phyloP scores from a whole-genome alignment of 2,888 invertebrate genomes.

The Troides aeacus region DNA sequence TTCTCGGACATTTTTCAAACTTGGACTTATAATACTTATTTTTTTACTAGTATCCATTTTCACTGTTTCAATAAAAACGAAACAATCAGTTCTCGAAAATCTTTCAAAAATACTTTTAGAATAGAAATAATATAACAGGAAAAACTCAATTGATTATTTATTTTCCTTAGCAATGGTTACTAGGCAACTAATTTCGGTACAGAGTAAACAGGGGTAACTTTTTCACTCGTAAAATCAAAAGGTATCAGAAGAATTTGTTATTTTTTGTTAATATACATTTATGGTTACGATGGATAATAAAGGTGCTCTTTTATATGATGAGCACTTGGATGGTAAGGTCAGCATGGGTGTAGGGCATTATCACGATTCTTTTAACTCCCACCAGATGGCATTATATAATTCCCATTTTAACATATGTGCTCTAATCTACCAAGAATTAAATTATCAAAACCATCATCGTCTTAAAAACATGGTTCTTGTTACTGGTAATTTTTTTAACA shows the following conservation, averaged over 20 bases:
- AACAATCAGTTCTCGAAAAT: slow-evolving; percentile 19
- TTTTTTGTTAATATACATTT: not conserved
- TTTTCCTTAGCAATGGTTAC: slow-evolving; percentile 36
- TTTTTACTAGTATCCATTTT: slow-evolving; percentile 45
- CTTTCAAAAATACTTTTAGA: slow-evolving; percentile 20
- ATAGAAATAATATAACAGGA: slow-evolving; percentile 12
- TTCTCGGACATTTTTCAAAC: slow-evolving; percentile 48
- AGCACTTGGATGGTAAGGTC: no score
- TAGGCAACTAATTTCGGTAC: slow-evolving; percentile 13
- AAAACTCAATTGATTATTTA: slow-evolving; percentile 38
- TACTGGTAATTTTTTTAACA: no score
- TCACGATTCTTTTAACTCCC: no score
- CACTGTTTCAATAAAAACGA: slow-evolving; percentile 11
- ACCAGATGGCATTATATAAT: no score
- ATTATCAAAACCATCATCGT: no score
- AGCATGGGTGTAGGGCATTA: no score
- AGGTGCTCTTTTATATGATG: no score
- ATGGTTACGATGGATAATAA: not conserved
- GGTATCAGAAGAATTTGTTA: not conserved
- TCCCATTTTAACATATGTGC: no score
- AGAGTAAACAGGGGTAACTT: slow-evolving; percentile 17
- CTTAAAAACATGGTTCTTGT: no score
- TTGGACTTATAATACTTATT: slow-evolving; percentile 50
- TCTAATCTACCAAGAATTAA: no score
- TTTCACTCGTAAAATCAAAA: not conserved